phyloP scores from a whole-genome alignment of 1,140 invertebrate species.

The Mamestra configurata region DNA sequence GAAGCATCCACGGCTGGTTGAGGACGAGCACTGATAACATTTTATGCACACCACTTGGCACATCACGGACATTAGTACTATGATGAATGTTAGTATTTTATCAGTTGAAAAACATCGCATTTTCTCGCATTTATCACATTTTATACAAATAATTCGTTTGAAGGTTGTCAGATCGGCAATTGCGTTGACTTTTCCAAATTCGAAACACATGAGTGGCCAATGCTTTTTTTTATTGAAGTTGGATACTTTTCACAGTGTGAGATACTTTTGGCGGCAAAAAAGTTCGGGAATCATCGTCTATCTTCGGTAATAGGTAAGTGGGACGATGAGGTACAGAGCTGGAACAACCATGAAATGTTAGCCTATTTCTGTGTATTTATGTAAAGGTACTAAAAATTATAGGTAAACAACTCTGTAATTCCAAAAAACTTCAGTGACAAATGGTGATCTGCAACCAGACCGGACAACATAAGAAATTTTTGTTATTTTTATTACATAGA shows the following conservation, averaged over 20 bases:
- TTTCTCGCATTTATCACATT: conserved; percentile 13
- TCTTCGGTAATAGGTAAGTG: too few species aligned
- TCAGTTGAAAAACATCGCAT: conserved; percentile 41
- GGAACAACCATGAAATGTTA: too few species aligned
- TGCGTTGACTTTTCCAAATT: conserved; percentile 43
- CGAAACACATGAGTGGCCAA: background rate
- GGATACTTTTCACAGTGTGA: background rate
- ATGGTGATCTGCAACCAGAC: too few species aligned
- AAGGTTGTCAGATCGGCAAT: background rate
- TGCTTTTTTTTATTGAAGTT: background rate
- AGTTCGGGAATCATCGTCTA: too few species aligned
- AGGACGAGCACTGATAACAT: conserved; percentile 78
- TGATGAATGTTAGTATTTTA: conserved; percentile 28
- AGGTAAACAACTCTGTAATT: too few species aligned
- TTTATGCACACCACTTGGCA: conserved; percentile 61
- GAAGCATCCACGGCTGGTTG: conserved; percentile 65
- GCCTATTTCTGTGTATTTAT: too few species aligned
- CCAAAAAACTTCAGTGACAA: too few species aligned
- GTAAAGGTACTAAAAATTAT: too few species aligned
- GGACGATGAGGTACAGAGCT: too few species aligned
- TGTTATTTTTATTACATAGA: too few species aligned
- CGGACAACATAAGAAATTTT: too few species aligned
- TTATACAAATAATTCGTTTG: background rate
- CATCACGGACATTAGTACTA: conserved; percentile 57
- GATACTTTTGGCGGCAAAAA: background rate